phyloP scores from a whole-genome alignment of 2,113 vertebrate species.

The Trachemys scripta region DNA sequence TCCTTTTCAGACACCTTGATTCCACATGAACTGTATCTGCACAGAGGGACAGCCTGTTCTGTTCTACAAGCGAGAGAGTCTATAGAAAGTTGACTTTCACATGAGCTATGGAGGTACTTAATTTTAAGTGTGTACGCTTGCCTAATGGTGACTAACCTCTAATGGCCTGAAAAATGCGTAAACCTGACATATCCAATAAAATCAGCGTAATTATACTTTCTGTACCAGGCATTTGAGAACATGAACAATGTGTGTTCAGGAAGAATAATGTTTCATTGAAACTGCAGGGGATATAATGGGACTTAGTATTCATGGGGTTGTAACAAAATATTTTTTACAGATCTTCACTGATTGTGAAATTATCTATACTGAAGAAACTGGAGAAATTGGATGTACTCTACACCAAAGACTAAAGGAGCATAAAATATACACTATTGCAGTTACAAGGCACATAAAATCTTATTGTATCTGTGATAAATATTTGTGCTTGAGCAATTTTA shows the following conservation, averaged over 20 bases:
- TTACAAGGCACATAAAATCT: constrained; percentile 78
- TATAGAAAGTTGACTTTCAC: neutral
- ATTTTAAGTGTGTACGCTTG: constrained; percentile 1
- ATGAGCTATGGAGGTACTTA: neutral
- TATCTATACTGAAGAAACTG: constrained; percentile 56
- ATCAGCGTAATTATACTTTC: constrained; percentile 60
- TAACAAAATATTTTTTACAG: constrained; percentile 68
- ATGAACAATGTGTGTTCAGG: constrained; percentile 27
- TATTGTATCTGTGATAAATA: constrained; percentile 77
- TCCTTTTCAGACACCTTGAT: neutral
- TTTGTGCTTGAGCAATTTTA: constrained; percentile 72
- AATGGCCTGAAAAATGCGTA: constrained; percentile 45
- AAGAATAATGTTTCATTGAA: constrained; percentile 42
- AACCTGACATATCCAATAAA: constrained; percentile 56
- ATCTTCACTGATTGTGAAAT: constrained; percentile 65
- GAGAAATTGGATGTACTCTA: constrained; percentile 52
- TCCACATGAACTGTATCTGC: constrained; percentile 10
- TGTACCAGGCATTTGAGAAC: constrained; percentile 47
- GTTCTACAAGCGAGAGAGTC: neutral
- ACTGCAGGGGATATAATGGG: constrained; percentile 31
- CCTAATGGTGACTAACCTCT: constrained; percentile 32
- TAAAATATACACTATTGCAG: constrained; percentile 69
- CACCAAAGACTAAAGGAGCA: constrained; percentile 60
- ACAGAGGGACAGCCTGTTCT: constrained; percentile 24
- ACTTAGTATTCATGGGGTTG: constrained; percentile 12